phyloP scores from a whole-genome alignment of 2,888 invertebrate species.

The Molanna angustata region DNA sequence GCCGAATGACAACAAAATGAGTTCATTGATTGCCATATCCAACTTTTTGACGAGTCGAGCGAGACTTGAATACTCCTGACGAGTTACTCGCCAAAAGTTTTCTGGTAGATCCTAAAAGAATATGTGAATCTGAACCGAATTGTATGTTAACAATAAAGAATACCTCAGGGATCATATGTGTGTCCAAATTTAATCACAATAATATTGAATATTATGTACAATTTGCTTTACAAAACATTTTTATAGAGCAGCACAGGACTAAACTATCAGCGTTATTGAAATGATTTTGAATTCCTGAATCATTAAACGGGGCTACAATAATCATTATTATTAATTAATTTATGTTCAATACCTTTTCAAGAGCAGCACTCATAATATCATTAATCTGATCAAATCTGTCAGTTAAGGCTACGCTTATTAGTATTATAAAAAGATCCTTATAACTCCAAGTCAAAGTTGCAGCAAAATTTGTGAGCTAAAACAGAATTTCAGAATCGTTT shows the following conservation, averaged over 20 bases:
- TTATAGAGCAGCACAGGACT: no score
- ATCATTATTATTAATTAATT: no score
- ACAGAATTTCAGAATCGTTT: no score
- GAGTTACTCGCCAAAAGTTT: conserved; percentile 63
- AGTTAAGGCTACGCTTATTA: conserved; percentile 67
- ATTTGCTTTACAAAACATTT: no score
- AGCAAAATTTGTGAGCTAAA: conserved; percentile 53
- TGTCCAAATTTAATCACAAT: no score
- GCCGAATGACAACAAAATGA: conserved; percentile 64
- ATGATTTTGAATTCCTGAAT: no score
- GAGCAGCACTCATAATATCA: conserved; percentile 45
- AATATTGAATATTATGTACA: no score
- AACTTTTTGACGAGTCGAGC: conserved; percentile 58
- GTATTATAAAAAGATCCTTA: conserved; percentile 69
- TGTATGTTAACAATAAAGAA: no score
- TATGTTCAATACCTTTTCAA: conserved; percentile 55
- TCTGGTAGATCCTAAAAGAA: conserved; percentile 49
- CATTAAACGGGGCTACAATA: no score
- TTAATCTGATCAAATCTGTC: conserved; percentile 65
- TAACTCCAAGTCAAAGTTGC: conserved; percentile 72
- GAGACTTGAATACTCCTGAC: conserved; percentile 64
- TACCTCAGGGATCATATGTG: no score
- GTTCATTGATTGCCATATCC: conserved; percentile 58
- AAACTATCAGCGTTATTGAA: no score
- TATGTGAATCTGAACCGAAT: no score